Percentiles rank a stretch among this genome's conserved stretches.
Evolutionary conservation across 2,797 vertebrate genomes (phyloP).

Genomic region (Paguma larvata): DNA sequence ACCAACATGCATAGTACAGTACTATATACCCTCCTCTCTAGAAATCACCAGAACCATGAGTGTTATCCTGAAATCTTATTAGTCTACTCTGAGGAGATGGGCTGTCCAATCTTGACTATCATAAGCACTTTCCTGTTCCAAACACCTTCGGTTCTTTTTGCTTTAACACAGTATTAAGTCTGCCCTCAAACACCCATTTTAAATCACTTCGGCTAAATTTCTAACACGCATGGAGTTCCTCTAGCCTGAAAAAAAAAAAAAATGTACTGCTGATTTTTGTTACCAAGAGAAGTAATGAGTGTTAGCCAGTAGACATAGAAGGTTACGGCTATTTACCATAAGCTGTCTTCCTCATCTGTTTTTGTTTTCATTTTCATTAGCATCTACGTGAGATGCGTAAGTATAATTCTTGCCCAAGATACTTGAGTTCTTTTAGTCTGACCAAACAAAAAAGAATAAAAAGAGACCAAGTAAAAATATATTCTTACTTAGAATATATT

Average conservation of each 20-base stretch:
- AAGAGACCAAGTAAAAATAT: neutral
- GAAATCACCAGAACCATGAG: neutral
- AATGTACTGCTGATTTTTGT: neutral
- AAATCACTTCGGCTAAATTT: neutral
- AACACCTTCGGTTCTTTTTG: neutral
- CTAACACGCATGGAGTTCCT: neutral
- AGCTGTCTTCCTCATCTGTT: neutral
- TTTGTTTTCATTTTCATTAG: neutral
- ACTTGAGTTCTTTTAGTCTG: neutral
- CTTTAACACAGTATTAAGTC: neutral
- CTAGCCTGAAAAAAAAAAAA: neutral
- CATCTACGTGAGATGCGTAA: neutral
- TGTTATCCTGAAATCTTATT: neutral
- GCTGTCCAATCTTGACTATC: neutral
- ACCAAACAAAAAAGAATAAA: neutral
- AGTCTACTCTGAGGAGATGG: neutral
- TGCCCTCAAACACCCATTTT: neutral
- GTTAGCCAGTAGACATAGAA: neutral
- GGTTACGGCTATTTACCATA: neutral
- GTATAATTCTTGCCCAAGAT: neutral
- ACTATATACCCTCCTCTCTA: rapidly evolving
- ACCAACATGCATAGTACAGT: rapidly evolving
- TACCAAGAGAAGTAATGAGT: neutral
- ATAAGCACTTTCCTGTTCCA: neutral
- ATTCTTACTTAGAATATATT: neutral